These are phyloP conservation scores for Coelopa frigida DNA, from an alignment of 1,140 invertebrate genomes.

Conservation along the genomic window DNA sequence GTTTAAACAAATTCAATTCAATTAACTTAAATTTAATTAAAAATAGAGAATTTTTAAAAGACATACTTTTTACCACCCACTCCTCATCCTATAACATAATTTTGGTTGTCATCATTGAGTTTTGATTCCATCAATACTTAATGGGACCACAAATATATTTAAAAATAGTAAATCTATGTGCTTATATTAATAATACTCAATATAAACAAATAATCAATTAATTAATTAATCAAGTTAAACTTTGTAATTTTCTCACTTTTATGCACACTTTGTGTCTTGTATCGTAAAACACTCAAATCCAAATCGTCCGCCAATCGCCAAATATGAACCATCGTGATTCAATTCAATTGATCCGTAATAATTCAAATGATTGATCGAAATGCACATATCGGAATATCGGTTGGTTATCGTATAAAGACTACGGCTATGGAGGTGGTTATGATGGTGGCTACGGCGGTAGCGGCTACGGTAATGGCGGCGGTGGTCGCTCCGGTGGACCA, in stretches of 20 bases:
- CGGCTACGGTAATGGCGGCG: constrained; percentile 23
- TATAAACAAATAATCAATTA: constrained; percentile 5
- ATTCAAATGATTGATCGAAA: neutral
- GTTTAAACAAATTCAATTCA: neutral
- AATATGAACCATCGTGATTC: neutral
- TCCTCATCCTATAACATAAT: no score
- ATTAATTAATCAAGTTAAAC: constrained; percentile 4
- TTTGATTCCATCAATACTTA: no score
- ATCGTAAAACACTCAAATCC: neutral
- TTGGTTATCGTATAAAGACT: constrained; percentile 25
- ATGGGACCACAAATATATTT: no score
- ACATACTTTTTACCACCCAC: no score
- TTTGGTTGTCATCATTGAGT: no score
- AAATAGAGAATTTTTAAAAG: no score
- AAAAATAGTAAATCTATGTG: no score
- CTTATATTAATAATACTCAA: neutral
- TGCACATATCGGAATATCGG: constrained; percentile 9
- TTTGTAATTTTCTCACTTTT: neutral
- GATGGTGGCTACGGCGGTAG: constrained; percentile 37
- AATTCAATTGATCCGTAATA: neutral
- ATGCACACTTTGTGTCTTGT: neutral
- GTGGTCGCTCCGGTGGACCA: constrained; percentile 30
- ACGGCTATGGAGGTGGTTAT: constrained; percentile 42
- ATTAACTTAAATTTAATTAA: no score
- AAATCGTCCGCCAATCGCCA: neutral